phyloP scores from a whole-genome alignment of 2,888 invertebrate genomes.

The Nemurella pictetii region DNA sequence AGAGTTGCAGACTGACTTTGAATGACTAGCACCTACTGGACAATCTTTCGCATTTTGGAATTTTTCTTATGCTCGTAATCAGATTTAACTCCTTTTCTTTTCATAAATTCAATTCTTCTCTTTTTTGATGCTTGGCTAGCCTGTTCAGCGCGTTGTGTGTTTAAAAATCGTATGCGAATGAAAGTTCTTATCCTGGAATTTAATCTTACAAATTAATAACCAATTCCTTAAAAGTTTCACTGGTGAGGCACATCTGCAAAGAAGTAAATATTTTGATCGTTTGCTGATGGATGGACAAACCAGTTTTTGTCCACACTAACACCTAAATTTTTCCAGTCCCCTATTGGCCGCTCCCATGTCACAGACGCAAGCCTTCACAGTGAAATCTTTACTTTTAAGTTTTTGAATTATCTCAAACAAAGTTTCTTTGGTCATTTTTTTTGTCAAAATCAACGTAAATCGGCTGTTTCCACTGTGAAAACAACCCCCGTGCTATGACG shows the following conservation, averaged over 20 bases:
- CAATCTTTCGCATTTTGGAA: background rate
- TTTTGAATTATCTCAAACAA: conserved; percentile 32
- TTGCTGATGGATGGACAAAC: conserved; percentile 26
- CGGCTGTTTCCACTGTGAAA: conserved; percentile 40
- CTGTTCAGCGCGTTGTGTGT: conserved; percentile 1
- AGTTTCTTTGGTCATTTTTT: conserved; percentile 29
- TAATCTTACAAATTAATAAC: conserved; percentile 34
- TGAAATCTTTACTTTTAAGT: conserved; percentile 21
- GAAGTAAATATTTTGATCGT: conserved; percentile 24
- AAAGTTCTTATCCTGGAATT: conserved; percentile 36
- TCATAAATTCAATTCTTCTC: background rate
- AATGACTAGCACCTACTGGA: background rate
- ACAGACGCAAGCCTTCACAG: conserved; percentile 31
- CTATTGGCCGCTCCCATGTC: conserved; percentile 40
- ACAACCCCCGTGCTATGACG: conserved; percentile 38
- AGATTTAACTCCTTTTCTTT: background rate
- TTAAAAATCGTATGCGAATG: conserved; percentile 39
- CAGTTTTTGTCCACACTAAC: background rate
- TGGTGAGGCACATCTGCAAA: conserved; percentile 38
- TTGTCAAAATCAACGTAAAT: conserved; percentile 40
- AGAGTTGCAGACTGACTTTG: no score
- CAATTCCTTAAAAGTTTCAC: conserved; percentile 38
- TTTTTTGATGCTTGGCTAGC: background rate
- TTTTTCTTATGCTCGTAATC: background rate
- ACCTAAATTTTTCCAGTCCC: conserved; percentile 34